phyloP scores from a whole-genome alignment of 37 sponge, comb jelly and placozoan species.

The Spongilla lacustris region DNA sequence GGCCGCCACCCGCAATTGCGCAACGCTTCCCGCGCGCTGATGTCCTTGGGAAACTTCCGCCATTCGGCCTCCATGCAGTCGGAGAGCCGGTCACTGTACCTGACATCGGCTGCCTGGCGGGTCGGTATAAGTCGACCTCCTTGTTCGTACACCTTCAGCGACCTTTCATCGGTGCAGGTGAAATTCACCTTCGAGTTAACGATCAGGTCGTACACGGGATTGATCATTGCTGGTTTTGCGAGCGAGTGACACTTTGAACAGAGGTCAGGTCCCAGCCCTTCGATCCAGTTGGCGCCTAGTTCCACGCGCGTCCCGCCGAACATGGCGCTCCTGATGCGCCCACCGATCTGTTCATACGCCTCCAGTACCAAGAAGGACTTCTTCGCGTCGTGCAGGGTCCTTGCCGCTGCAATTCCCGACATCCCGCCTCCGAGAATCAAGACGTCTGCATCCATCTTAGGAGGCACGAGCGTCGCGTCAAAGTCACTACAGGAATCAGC shows the following conservation, averaged over 20 bases:
- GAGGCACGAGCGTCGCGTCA: background rate
- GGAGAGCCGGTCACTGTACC: background rate
- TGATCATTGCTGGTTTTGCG: background rate
- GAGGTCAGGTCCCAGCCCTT: conserved; percentile 12
- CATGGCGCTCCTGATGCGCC: background rate
- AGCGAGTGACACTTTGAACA: background rate
- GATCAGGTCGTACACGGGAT: background rate
- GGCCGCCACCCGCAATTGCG: conserved; percentile 28
- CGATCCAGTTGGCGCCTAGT: conserved; percentile 66
- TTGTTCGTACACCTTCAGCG: background rate
- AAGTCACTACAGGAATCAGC: background rate
- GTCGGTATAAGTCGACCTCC: background rate
- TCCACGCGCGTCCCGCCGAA: background rate
- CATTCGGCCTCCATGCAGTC: background rate
- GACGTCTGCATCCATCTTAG: background rate
- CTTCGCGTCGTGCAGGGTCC: background rate
- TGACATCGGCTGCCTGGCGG: background rate
- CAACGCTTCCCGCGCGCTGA: conserved; percentile 29
- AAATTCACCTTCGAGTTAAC: background rate
- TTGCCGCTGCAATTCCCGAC: background rate
- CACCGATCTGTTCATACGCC: background rate
- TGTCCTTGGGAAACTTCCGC: conserved; percentile 11
- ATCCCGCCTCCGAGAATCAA: background rate
- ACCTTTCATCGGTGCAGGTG: background rate
- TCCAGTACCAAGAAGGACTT: background rate